Conservation (phyloP, 2,113 vertebrate genomes). For the Clarias gariepinus region DNA sequence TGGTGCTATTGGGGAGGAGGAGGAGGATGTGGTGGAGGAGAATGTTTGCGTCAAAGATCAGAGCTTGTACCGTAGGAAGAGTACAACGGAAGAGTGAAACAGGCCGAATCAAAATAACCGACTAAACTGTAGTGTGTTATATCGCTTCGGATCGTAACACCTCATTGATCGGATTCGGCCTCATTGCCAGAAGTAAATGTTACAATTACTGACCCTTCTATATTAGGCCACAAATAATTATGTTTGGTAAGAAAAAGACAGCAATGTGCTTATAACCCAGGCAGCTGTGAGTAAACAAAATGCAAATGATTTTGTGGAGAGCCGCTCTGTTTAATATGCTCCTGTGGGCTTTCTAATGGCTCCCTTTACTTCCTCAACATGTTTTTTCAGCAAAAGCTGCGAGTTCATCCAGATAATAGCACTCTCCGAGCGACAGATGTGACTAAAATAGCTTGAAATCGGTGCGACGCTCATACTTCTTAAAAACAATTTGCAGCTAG, state of each 20-base stretch:
- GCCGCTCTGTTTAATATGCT: constrained; percentile 31
- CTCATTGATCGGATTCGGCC: not conserved
- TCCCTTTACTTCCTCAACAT: not conserved
- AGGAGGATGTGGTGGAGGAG: not conserved
- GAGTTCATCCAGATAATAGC: not conserved
- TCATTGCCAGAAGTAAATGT: not conserved
- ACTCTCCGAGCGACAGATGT: not conserved
- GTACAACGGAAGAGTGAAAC: not conserved
- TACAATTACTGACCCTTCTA: not conserved
- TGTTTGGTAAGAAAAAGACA: not conserved
- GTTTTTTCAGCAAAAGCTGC: not conserved
- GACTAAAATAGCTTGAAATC: not conserved
- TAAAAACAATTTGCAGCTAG: too few species aligned
- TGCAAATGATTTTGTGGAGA: not conserved
- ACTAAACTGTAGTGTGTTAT: not conserved
- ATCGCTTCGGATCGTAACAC: not conserved
- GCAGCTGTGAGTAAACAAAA: not conserved
- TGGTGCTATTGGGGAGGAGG: not conserved
- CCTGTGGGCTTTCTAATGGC: constrained; percentile 19
- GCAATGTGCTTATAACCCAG: not conserved
- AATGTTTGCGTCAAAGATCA: not conserved
- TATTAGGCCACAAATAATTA: not conserved
- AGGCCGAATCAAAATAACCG: not conserved
- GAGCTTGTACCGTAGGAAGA: not conserved
- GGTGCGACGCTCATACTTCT: not conserved